Conservation (phyloP, 2,888 invertebrate species). For the Morinoia aosen region DNA sequence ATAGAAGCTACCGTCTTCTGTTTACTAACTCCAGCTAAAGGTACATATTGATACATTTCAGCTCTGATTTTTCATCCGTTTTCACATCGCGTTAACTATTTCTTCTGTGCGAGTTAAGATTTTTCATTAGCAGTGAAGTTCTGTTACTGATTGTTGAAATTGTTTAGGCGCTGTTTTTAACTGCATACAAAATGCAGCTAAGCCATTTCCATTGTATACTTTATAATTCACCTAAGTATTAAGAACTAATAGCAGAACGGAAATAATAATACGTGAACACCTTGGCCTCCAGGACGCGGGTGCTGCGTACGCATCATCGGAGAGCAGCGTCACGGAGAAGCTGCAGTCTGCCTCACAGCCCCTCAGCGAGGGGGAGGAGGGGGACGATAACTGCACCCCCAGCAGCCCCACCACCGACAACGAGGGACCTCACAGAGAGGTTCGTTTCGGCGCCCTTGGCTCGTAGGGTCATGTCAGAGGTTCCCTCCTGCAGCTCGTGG, state of each 20-base stretch:
- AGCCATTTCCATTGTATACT: neutral
- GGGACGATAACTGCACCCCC: neutral
- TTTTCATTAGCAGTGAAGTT: too few species aligned
- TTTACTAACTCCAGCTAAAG: too few species aligned
- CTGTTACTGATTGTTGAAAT: too few species aligned
- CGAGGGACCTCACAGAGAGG: neutral
- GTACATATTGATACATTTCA: too few species aligned
- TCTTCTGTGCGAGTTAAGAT: too few species aligned
- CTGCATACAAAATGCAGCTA: neutral
- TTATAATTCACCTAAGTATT: neutral
- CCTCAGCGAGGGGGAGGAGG: neutral
- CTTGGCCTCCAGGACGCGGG: neutral
- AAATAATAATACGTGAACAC: neutral
- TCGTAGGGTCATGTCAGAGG: neutral
- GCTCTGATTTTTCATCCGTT: too few species aligned
- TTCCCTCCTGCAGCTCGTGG: neutral
- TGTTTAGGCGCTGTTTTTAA: too few species aligned
- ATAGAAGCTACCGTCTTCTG: too few species aligned
- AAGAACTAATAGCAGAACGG: neutral
- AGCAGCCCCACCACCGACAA: conserved; percentile 28
- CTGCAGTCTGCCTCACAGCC: neutral
- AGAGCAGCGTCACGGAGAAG: neutral
- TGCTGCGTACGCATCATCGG: neutral
- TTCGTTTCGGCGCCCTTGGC: neutral
- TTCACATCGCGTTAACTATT: too few species aligned